phyloP scores from a whole-genome alignment of 2,888 invertebrate species.

The Acheta domesticus region DNA sequence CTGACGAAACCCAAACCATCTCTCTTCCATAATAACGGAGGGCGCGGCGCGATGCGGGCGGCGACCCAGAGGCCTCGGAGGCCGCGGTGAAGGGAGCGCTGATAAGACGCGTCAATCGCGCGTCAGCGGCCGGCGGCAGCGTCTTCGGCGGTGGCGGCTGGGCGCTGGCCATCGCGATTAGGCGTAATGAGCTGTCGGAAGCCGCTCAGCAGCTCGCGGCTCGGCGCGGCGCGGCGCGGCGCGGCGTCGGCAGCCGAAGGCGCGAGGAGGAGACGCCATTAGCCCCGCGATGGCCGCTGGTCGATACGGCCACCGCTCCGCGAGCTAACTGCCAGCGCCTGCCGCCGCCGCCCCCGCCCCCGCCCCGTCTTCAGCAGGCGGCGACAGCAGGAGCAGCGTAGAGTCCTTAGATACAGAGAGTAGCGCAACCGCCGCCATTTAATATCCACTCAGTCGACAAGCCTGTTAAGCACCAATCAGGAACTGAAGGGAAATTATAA shows the following conservation, averaged over 20 bases:
- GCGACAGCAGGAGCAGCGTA: too few species aligned
- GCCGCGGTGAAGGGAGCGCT: too few species aligned
- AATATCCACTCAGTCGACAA: too few species aligned
- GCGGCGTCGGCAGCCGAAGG: neutral
- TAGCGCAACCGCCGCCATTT: too few species aligned
- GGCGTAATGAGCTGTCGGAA: constrained; percentile 25
- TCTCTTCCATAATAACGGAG: too few species aligned
- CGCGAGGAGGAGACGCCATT: neutral
- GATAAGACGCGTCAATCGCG: neutral
- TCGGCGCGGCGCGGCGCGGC: neutral
- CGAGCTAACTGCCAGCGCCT: neutral
- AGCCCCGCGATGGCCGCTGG: neutral
- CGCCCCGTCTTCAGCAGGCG: neutral
- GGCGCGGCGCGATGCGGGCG: too few species aligned
- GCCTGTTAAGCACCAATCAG: too few species aligned
- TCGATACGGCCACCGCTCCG: neutral
- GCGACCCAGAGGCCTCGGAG: too few species aligned
- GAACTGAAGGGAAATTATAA: too few species aligned
- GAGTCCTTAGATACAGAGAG: too few species aligned
- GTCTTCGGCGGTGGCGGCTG: neutral
- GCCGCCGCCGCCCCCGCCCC: too few species aligned
- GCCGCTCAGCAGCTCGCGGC: neutral
- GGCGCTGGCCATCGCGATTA: constrained; percentile 19
- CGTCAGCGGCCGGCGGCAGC: neutral
- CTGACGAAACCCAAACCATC: too few species aligned